A percentile compares a stretch with the other conserved stretches of the same genome.
Conservation (phyloP, 2,888 invertebrate genomes). For the Lamellibrachia satsuma region DNA sequence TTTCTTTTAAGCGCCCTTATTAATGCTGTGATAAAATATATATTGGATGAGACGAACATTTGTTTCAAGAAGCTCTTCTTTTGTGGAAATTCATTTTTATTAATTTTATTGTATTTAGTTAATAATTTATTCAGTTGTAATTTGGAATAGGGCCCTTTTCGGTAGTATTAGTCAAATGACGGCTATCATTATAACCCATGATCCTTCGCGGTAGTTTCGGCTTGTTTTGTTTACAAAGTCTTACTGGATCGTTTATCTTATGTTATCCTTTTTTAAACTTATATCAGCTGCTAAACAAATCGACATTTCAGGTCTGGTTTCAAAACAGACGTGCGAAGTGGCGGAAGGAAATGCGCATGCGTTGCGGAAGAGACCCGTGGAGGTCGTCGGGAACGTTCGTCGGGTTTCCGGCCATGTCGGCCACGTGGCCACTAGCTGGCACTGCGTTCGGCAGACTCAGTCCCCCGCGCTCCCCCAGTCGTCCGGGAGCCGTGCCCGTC, state of each 20-base stretch:
- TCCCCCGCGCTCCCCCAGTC: not conserved
- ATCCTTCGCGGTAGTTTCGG: not conserved
- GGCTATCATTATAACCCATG: no score
- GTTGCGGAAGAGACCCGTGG: constrained; percentile 36
- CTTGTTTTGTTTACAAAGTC: not conserved
- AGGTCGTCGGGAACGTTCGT: constrained; percentile 29
- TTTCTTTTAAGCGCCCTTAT: no score
- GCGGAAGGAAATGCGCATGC: constrained; percentile 30
- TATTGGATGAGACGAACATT: no score
- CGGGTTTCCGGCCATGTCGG: constrained; percentile 29
- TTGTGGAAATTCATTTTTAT: no score
- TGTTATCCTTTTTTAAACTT: not conserved
- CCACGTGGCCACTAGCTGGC: constrained; percentile 26
- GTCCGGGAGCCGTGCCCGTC: not conserved
- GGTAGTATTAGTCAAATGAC: no score
- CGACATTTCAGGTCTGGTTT: constrained; percentile 2
- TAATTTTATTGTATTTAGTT: no score
- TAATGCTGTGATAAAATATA: no score
- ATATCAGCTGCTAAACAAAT: not conserved
- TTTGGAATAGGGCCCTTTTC: no score
- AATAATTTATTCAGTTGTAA: no score
- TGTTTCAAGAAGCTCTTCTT: no score
- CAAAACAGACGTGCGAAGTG: constrained; percentile 12
- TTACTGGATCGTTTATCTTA: not conserved
- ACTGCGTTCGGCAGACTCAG: not conserved